A percentile compares a stretch with the other conserved stretches of the same genome.
Conservation (phyloP, 2,888 invertebrate species). For the Pediacus dermestoides region DNA sequence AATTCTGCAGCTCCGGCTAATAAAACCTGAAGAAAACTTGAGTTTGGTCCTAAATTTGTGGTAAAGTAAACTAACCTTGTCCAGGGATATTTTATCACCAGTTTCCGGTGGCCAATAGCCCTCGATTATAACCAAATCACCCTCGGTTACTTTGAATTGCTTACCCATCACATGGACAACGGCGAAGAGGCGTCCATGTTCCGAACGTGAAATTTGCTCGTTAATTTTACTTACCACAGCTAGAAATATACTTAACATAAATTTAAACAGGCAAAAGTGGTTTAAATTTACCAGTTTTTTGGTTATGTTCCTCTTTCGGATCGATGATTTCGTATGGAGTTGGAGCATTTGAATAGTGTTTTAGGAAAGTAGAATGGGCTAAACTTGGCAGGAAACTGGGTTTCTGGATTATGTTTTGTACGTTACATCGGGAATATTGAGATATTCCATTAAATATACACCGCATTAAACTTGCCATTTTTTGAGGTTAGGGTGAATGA, state of each 20-base stretch:
- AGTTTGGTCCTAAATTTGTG: no score
- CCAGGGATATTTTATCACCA: slow-evolving; percentile 74
- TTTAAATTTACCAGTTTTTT: slow-evolving; percentile 29
- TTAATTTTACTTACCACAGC: slow-evolving; percentile 65
- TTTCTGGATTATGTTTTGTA: slow-evolving; percentile 7
- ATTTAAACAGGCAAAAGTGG: background rate
- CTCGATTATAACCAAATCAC: slow-evolving; percentile 79
- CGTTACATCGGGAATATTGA: slow-evolving; percentile 11
- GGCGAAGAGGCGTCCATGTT: slow-evolving; percentile 70
- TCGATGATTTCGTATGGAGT: slow-evolving; percentile 43
- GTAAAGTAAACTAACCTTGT: no score
- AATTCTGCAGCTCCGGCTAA: slow-evolving; percentile 77
- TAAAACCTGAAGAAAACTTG: slow-evolving; percentile 56
- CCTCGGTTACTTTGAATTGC: slow-evolving; percentile 80
- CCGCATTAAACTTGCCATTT: slow-evolving; percentile 27
- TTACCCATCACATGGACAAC: slow-evolving; percentile 77
- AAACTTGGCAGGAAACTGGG: background rate
- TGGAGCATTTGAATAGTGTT: slow-evolving; percentile 14
- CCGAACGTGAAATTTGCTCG: slow-evolving; percentile 55
- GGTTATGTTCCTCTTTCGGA: slow-evolving; percentile 31
- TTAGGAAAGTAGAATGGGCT: background rate
- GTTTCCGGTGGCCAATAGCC: slow-evolving; percentile 80
- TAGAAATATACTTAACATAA: slow-evolving; percentile 20
- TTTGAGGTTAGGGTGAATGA: slow-evolving; percentile 19
- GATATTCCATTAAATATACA: slow-evolving; percentile 21